Evolutionary conservation across 2,113 vertebrate genomes (phyloP).

Genomic region (Sylvicapra grimmia): DNA sequence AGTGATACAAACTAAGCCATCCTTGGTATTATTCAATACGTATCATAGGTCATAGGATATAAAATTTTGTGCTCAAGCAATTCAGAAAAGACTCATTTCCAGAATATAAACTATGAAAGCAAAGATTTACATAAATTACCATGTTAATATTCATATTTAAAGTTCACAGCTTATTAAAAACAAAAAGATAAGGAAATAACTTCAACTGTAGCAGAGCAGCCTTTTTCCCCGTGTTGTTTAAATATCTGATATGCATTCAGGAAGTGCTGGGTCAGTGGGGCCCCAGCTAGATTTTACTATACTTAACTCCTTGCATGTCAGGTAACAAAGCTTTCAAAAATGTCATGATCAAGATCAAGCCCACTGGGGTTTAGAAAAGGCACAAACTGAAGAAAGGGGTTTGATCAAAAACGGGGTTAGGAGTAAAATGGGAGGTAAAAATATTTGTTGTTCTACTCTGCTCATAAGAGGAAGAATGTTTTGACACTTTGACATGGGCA

Average conservation of each 20-base stretch:
- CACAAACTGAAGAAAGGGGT: not conserved
- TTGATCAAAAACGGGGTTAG: not conserved
- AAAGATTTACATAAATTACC: slow-evolving; percentile 70
- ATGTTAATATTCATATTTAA: slow-evolving; percentile 50
- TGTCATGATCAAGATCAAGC: not conserved
- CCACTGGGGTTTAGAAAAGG: not conserved
- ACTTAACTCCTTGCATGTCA: not conserved
- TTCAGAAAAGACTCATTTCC: slow-evolving; percentile 44
- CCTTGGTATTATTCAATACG: not conserved
- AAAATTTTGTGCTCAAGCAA: slow-evolving; percentile 40
- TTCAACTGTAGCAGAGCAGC: not conserved
- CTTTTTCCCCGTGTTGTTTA: not conserved
- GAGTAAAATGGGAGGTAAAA: not conserved
- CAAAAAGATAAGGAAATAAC: slow-evolving; percentile 50
- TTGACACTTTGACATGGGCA: not conserved
- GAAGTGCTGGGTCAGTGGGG: not conserved
- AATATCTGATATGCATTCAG: slow-evolving; percentile 12
- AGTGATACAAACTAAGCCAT: slow-evolving; percentile 40
- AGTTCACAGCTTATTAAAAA: slow-evolving; percentile 53
- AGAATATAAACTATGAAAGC: slow-evolving; percentile 28
- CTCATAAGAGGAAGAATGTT: not conserved
- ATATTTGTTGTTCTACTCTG: not conserved
- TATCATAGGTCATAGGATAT: slow-evolving; percentile 23
- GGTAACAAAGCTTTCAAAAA: not conserved
- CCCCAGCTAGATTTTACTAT: not conserved